Percentiles rank a stretch among this genome's conserved stretches.
These are phyloP conservation scores for Drosophila sechellia DNA, from an alignment of 1,140 invertebrate species.

Conservation along the genomic window DNA sequence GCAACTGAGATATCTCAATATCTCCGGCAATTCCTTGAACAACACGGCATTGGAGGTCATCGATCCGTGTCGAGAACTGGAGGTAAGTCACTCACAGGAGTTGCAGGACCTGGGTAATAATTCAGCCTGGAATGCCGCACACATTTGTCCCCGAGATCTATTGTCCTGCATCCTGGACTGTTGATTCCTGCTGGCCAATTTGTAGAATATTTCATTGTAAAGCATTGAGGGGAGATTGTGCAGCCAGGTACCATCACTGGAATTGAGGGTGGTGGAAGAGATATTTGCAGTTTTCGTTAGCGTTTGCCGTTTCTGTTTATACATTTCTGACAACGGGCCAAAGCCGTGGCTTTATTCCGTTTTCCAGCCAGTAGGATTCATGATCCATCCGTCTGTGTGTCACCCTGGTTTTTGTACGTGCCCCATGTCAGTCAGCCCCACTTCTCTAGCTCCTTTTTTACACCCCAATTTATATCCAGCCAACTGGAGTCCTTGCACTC, in stretches of 20 bases:
- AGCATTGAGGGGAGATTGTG: conserved; percentile 22
- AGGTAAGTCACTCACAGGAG: conserved; percentile 66
- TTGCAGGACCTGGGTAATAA: conserved; percentile 17
- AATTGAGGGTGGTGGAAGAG: background rate
- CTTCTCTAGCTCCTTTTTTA: background rate
- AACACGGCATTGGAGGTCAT: conserved; percentile 83
- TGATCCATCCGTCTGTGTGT: conserved; percentile 13
- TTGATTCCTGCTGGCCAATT: conserved; percentile 63
- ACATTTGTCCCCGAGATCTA: conserved; percentile 34
- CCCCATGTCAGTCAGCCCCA: conserved; percentile 27
- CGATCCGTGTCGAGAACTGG: conserved; percentile 78
- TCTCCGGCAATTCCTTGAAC: conserved; percentile 86
- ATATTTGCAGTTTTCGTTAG: conserved; percentile 57
- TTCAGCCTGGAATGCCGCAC: conserved; percentile 19
- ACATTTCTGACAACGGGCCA: conserved; percentile 47
- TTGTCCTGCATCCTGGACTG: conserved; percentile 24
- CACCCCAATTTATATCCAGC: background rate
- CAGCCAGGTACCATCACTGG: conserved; percentile 27
- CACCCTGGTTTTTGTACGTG: conserved; percentile 35
- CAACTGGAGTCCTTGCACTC: conserved; percentile 13
- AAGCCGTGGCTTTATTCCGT: conserved; percentile 38
- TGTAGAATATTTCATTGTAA: conserved; percentile 60
- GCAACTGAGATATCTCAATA: conserved; percentile 86
- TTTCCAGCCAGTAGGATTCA: conserved; percentile 12
- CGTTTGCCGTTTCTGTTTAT: conserved; percentile 52